phyloP scores from a whole-genome alignment of 1,140 invertebrate species.

The Dreissena rostriformis region DNA sequence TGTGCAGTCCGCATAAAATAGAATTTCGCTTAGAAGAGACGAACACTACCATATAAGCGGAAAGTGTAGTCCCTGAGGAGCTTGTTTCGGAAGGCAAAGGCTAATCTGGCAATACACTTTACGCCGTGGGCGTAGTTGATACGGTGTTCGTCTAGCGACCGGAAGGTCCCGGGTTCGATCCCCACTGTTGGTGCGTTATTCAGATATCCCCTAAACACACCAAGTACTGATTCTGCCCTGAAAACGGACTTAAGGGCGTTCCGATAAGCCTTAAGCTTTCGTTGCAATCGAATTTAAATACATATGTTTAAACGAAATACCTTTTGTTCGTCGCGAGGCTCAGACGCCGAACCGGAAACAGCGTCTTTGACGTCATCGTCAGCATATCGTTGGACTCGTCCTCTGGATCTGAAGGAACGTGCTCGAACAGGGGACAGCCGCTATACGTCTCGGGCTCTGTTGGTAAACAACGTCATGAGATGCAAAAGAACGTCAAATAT shows the following conservation, averaged over 20 bases:
- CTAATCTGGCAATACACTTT: too few relatives aligned
- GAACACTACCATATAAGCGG: not conserved
- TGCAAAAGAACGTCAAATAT: not conserved
- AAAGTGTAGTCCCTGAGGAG: not conserved
- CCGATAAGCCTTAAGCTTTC: too few relatives aligned
- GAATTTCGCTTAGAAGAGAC: too few relatives aligned
- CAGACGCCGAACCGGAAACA: conserved; percentile 10
- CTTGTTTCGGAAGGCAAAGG: too few relatives aligned
- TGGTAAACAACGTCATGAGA: not conserved
- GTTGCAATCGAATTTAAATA: too few relatives aligned
- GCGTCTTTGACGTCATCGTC: conserved; percentile 23
- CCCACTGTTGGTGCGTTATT: too few relatives aligned
- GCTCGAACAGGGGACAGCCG: conserved; percentile 53
- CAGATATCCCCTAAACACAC: too few relatives aligned
- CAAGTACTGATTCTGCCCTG: too few relatives aligned
- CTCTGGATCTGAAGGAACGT: conserved; percentile 61
- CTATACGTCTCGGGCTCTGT: conserved; percentile 27
- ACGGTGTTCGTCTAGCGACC: too few relatives aligned
- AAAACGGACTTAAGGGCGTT: too few relatives aligned
- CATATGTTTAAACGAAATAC: not conserved
- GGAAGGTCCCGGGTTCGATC: too few relatives aligned
- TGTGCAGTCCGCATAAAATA: not conserved
- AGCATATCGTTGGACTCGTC: conserved; percentile 54
- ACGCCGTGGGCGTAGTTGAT: too few relatives aligned
- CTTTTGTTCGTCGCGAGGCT: conserved; percentile 25